Evolutionary conservation across 1,140 invertebrate genomes (phyloP).

Genomic region (Cephus cinctus): DNA sequence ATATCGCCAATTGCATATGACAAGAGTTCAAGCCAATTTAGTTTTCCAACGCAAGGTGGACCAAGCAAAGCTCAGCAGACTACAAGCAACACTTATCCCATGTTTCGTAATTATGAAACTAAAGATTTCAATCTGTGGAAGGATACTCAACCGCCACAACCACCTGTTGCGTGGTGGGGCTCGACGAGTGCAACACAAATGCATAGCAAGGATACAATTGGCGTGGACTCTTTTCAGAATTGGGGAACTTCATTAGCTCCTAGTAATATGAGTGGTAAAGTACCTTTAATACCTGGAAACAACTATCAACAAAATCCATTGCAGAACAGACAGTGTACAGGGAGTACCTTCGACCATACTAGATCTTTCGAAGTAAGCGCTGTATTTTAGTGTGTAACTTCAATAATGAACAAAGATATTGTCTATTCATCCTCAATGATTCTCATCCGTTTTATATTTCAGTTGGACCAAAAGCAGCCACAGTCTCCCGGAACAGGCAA

Average conservation of each 20-base stretch:
- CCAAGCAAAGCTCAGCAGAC: constrained; percentile 20
- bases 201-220: constrained; percentile 24
- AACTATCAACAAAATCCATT: constrained; percentile 32
- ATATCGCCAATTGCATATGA: constrained; percentile 28
- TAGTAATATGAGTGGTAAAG: constrained; percentile 22
- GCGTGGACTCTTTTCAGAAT: constrained; percentile 30
- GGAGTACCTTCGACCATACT: constrained; percentile 33
- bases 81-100: constrained; percentile 26
- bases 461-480: constrained; percentile 38
- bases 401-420: too few species aligned
- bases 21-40: constrained; percentile 22
- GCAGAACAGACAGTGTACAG: constrained; percentile 23
- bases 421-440: constrained; percentile 4
- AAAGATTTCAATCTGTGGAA: constrained; percentile 43
- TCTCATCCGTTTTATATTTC: constrained; percentile 9
- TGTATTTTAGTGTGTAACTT: too few species aligned
- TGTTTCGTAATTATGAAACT: constrained; percentile 36
- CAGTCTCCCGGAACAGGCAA: constrained; percentile 45
- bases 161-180: constrained; percentile 40
- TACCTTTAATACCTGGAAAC: constrained; percentile 28
- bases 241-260: constrained; percentile 32
- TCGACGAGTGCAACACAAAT: constrained; percentile 15
- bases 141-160: constrained; percentile 34
- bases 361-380: constrained; percentile 34
- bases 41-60: not conserved